Conservation (phyloP, 2,888 invertebrate species). For the Brachyptera risi region DNA sequence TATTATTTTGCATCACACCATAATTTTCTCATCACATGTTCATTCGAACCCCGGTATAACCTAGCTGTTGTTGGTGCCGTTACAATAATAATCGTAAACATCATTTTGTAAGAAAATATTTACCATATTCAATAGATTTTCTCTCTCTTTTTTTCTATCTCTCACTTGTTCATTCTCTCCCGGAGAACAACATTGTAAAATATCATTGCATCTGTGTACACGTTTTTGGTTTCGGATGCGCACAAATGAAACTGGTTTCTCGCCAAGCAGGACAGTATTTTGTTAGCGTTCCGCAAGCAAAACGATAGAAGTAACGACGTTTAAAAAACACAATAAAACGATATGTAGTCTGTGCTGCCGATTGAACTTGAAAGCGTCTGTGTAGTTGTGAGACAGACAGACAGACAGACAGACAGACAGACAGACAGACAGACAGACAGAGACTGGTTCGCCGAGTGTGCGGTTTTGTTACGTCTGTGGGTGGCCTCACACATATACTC, state of each 20-base stretch:
- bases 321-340: conserved; percentile 9
- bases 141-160: too few relatives aligned
- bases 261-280: neutral
- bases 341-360: neutral
- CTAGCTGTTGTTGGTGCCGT: too few relatives aligned
- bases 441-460: neutral
- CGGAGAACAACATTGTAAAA: too few relatives aligned
- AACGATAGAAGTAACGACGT: neutral
- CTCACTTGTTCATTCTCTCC: too few relatives aligned
- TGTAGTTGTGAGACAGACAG: too few relatives aligned
- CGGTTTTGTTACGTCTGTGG: neutral
- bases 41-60: too few relatives aligned
- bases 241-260: conserved; percentile 6
- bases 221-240: conserved; percentile 8
- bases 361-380: neutral
- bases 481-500: neutral
- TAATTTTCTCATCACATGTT: too few relatives aligned
- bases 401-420: neutral
- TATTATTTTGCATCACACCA: too few relatives aligned
- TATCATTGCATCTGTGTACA: too few relatives aligned
- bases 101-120: too few relatives aligned
- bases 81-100: too few relatives aligned
- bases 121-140: too few relatives aligned
- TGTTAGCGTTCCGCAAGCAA: neutral
- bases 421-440: neutral